Evolutionary conservation across 2,888 invertebrate genomes (phyloP), one percentile per base, ranked within the genome.

Genomic region (Philereme transversata): DNA sequence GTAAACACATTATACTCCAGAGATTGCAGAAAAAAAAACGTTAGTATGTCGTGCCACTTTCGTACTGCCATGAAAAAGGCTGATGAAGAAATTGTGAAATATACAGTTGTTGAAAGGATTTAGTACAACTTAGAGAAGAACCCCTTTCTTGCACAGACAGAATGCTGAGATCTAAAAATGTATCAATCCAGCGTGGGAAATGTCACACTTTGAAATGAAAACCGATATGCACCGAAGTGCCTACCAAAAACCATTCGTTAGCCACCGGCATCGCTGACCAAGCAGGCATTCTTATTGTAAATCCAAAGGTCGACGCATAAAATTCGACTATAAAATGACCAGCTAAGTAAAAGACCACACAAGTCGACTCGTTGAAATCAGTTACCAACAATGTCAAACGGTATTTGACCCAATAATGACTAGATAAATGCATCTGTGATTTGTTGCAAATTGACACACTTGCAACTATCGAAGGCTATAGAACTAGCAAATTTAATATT

Each of bases 371-470:
- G 34, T 52, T 51, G 61, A 71, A 70, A 67, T 70, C 66, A 64
- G 67, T 64, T 61, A 61, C 67, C 71, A 69, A 71, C 72, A 69
- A 73, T 67, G 74, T 73, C 75, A 72, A 73, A 68, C 70, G 71
- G 67, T 70, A 71, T 64, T 70, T 74, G 76, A 77, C 76, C 75
- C 58, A 65, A 51, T 68, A 70, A 64, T 62, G 64, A 65, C 65
- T 61, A 64, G 56, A 57, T 53, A 64, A 61, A 68, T 60, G 60
- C 58, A 62, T 62, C 57, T 60, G 70, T 65, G 65, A 69, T 74
- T 69, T 70, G 72, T 69, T 71, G 72, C 71, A 68, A 72, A 68
- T 66, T 59, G 49, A 58, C 58, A 47, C 53, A 44, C 48, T 60
- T 60, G 54, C 56, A 34, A 46, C 45, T 48, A 60, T 47, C 46